phyloP scores from a whole-genome alignment of 2,113 vertebrate genomes.

The Tamias sibiricus region DNA sequence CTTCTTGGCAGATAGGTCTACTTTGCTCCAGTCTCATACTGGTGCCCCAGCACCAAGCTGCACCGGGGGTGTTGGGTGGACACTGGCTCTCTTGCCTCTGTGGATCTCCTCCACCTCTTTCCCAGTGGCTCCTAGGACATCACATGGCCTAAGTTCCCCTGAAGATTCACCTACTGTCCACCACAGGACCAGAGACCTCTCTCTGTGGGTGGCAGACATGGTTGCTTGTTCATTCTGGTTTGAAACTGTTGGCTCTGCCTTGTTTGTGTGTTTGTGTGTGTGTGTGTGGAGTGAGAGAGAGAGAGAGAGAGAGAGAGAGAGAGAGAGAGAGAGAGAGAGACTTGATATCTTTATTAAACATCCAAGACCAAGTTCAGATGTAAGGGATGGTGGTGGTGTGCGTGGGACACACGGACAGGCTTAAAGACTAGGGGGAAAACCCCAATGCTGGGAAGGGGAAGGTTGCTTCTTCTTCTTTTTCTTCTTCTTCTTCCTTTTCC shows the following conservation, averaged over 20 bases:
- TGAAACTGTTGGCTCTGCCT: constrained; percentile 63
- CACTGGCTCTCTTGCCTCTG: constrained; percentile 86
- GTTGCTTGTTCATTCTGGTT: constrained; percentile 60
- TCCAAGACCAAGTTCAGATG: constrained; percentile 86
- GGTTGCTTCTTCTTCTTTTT: constrained; percentile 75
- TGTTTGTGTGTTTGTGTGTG: constrained; percentile 65
- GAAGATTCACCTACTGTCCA: constrained; percentile 75
- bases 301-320: too few relatives aligned
- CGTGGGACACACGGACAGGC: constrained; percentile 71
- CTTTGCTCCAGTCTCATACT: constrained; percentile 89
- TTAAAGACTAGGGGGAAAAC: constrained; percentile 69
- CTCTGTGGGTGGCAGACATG: constrained; percentile 62
- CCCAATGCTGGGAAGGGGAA: constrained; percentile 81
- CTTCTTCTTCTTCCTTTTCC: background rate
- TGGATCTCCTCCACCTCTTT: constrained; percentile 75
- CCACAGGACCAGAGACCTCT: constrained; percentile 72
- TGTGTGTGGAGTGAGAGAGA: constrained; percentile 82
- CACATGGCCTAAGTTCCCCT: constrained; percentile 80
- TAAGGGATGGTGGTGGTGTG: constrained; percentile 83
- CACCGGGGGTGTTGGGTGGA: constrained; percentile 85
- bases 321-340: too few relatives aligned
- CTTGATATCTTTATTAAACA: constrained; percentile 90
- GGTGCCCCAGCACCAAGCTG: constrained; percentile 89
- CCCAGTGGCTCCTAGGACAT: constrained; percentile 73
- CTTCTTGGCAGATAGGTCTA: constrained; percentile 96